Evolutionary conservation across 2,113 vertebrate genomes (phyloP).

Genomic region (Formicarius rufipectus): DNA sequence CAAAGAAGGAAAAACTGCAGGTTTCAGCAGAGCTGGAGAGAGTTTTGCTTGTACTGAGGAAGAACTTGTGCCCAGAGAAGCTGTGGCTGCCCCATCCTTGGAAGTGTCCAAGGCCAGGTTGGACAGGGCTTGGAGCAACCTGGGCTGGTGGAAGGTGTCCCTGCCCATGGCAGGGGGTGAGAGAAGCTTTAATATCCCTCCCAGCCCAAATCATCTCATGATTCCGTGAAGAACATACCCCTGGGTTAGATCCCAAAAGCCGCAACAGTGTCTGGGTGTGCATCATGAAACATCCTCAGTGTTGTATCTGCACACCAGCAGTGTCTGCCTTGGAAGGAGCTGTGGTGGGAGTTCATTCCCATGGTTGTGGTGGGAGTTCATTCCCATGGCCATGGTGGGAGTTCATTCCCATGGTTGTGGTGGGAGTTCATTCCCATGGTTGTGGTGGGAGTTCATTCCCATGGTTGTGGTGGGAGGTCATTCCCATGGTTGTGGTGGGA

Average conservation of each 20-base stretch:
- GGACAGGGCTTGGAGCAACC: not conserved
- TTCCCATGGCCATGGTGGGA: not conserved
- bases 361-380: too few relatives aligned
- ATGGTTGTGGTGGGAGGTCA: too few relatives aligned
- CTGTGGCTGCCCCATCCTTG: not conserved
- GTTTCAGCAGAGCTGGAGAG: not conserved
- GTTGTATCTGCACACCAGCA: accelerated
- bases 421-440: too few relatives aligned
- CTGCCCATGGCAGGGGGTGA: not conserved
- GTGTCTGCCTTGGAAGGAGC: not conserved
- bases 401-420: accelerated
- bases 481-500: too few relatives aligned
- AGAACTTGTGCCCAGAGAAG: not conserved
- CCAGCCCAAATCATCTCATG: not conserved
- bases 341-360: too few relatives aligned
- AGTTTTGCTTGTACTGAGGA: not conserved
- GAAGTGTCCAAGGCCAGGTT: not conserved
- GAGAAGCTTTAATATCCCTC: not conserved
- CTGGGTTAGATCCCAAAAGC: too few relatives aligned
- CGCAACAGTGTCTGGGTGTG: not conserved
- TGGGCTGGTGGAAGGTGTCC: not conserved
- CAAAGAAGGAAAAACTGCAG: not conserved
- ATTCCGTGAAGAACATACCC: not conserved
- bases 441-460: too few relatives aligned
- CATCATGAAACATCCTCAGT: not conserved